Conservation (phyloP, 2,797 vertebrate genomes). For the Falco cherrug region DNA sequence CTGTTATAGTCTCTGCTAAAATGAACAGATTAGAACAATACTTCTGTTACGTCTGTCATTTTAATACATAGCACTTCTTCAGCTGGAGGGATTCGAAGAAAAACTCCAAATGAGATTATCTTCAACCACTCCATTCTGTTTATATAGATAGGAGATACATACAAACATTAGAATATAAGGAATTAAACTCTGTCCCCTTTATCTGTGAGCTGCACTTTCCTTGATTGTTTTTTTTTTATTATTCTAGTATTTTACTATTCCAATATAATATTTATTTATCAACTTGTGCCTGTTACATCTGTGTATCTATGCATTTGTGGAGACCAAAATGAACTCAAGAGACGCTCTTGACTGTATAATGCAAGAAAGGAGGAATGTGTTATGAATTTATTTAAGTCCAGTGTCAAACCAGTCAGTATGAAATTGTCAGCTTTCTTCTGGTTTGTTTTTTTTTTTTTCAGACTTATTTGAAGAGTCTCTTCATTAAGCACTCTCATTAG, state of each 20-base stretch:
- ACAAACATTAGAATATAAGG: not conserved
- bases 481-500: not conserved
- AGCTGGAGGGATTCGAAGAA: not conserved
- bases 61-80: not conserved
- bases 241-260: not conserved
- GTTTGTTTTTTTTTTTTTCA: not conserved
- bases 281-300: not conserved
- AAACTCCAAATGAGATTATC: not conserved
- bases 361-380: not conserved
- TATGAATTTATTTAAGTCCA: not conserved
- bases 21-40: not conserved
- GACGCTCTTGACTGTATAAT: not conserved
- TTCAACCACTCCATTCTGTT: not conserved
- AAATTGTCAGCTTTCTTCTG: not conserved
- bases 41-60: not conserved
- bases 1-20: not conserved
- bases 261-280: no score
- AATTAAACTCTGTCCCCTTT: not conserved
- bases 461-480: not conserved
- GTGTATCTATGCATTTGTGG: not conserved
- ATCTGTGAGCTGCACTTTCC: not conserved
- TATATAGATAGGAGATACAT: not conserved
- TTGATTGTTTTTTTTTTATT: not conserved
- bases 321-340: not conserved
- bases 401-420: not conserved